Evolutionary conservation across 2,888 invertebrate species (phyloP).

Genomic region (Arctia plantaginis): DNA sequence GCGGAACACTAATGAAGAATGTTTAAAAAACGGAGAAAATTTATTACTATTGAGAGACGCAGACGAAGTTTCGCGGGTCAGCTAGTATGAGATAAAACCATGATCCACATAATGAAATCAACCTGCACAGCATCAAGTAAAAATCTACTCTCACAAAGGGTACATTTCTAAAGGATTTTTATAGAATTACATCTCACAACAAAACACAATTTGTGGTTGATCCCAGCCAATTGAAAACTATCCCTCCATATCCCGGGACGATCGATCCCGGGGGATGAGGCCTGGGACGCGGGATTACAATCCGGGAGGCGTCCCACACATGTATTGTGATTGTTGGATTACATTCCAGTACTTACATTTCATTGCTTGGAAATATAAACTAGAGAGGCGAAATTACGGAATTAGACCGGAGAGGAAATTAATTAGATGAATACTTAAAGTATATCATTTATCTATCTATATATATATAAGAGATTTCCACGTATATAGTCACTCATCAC

Average conservation of each 20-base stretch:
- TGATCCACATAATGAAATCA: too few species aligned
- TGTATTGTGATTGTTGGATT: conserved; percentile 34
- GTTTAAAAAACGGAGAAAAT: too few species aligned
- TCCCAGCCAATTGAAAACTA: conserved; percentile 54
- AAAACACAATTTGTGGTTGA: conserved; percentile 48
- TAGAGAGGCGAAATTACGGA: neutral
- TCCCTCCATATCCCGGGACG: conserved; percentile 45
- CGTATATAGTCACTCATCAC: too few species aligned
- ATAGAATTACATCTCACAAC: conserved; percentile 35
- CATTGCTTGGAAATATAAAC: conserved; percentile 4
- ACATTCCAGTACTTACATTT: conserved; percentile 26
- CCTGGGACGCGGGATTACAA: conserved; percentile 22
- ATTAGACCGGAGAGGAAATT: neutral
- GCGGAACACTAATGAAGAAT: too few species aligned
- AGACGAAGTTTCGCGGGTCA: too few species aligned
- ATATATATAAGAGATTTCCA: too few species aligned
- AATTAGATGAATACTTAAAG: neutral
- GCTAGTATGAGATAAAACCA: too few species aligned
- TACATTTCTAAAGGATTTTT: conserved; percentile 40
- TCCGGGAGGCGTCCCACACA: conserved; percentile 9
- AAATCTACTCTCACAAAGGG: conserved; percentile 7
- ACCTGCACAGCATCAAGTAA: neutral
- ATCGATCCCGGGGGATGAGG: conserved; percentile 55
- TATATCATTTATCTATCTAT: too few species aligned
- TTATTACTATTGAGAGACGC: too few species aligned